Evolutionary conservation across 2,888 invertebrate species (phyloP).

Genomic region (Papilio gigon): DNA sequence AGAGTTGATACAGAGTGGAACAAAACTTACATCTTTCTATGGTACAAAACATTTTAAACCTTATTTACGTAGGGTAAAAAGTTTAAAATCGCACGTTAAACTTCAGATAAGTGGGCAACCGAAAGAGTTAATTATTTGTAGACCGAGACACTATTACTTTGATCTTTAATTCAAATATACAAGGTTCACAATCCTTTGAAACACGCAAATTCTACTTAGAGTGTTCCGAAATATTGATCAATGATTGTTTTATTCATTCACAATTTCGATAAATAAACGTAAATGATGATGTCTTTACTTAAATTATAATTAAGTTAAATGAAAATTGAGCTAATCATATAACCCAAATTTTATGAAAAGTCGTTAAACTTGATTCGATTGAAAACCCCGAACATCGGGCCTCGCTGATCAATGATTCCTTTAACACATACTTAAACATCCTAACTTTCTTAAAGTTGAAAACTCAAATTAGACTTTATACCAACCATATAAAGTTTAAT

Average conservation of each 20-base stretch:
- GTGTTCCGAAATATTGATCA: slow-evolving; percentile 7
- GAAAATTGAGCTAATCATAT: slow-evolving; percentile 1
- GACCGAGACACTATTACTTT: slow-evolving; percentile 1
- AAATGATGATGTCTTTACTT: neutral
- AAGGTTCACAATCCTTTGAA: slow-evolving; percentile 20
- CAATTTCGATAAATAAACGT: neutral
- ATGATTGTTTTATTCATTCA: slow-evolving; percentile 26
- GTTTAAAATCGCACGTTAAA: neutral
- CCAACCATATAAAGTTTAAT: neutral
- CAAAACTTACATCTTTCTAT: slow-evolving; percentile 16
- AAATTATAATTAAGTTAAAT: slow-evolving; percentile 3
- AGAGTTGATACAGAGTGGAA: slow-evolving; percentile 36
- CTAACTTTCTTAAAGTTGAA: neutral
- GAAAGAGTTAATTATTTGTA: slow-evolving; percentile 22
- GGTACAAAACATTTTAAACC: slow-evolving; percentile 26
- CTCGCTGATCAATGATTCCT: slow-evolving; percentile 20
- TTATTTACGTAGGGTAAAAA: neutral
- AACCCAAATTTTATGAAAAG: slow-evolving; percentile 5
- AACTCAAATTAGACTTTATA: slow-evolving; percentile 25
- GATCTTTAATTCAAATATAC: neutral
- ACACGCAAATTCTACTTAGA: neutral
- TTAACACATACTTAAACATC: slow-evolving; percentile 26
- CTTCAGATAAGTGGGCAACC: neutral
- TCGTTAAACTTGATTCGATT: slow-evolving; percentile 21
- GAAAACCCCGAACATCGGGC: slow-evolving; percentile 30